Evolutionary conservation across 2,797 vertebrate species (phyloP).

Genomic region (Syngnathus rostellatus): DNA sequence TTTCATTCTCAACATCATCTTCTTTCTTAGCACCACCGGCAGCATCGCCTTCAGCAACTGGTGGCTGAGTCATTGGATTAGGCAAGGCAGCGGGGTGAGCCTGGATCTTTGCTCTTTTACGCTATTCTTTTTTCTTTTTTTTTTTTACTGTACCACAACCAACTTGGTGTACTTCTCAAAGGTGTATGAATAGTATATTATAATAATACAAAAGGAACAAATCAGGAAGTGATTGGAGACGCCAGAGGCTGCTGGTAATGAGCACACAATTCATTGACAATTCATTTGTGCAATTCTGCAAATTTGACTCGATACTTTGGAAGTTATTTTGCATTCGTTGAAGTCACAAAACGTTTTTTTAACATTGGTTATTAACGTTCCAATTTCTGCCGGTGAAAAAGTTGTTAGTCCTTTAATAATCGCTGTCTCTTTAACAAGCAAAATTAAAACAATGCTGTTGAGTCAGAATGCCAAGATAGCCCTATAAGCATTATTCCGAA

Average conservation of each 20-base stretch:
- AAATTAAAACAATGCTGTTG: slow-evolving; percentile 32
- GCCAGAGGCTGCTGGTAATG: too few relatives aligned
- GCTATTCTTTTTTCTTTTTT: too few relatives aligned
- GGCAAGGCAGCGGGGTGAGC: slow-evolving; percentile 78
- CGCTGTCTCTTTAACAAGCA: slow-evolving; percentile 15
- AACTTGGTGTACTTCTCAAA: too few relatives aligned
- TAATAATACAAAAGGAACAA: too few relatives aligned
- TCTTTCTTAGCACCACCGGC: slow-evolving; percentile 76
- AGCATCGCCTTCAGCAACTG: slow-evolving; percentile 76
- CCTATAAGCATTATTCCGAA: slow-evolving; percentile 52
- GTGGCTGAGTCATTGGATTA: slow-evolving; percentile 83
- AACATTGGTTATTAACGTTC: not conserved
- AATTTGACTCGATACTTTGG: not conserved
- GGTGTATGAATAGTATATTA: too few relatives aligned
- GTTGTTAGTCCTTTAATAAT: slow-evolving; percentile 10
- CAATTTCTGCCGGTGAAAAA: not conserved
- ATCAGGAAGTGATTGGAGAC: too few relatives aligned
- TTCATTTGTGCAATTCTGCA: too few relatives aligned
- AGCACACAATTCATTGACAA: too few relatives aligned
- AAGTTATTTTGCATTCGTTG: not conserved
- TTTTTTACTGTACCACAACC: too few relatives aligned
- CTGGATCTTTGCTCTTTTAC: not conserved
- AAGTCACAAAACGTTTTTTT: not conserved
- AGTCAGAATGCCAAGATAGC: slow-evolving; percentile 31
- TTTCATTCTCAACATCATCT: slow-evolving; percentile 66